Conservation (phyloP, 2,888 invertebrate species). For the Eristalis arbustorum region DNA sequence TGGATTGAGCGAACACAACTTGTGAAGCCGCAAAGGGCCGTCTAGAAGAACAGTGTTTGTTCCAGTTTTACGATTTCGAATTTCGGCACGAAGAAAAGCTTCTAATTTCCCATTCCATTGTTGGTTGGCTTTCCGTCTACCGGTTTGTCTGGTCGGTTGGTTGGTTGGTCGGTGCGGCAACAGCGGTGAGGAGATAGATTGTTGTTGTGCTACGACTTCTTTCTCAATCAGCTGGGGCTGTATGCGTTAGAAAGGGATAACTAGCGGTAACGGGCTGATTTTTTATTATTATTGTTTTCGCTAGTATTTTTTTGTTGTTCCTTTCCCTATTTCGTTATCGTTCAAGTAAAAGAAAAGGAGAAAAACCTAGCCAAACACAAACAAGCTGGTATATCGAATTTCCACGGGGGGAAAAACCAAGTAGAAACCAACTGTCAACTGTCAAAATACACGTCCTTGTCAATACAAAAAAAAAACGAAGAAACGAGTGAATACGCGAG, state of each 20-base stretch:
- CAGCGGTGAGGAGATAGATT: not conserved
- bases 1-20: not conserved
- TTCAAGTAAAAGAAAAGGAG: not conserved
- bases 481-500: not conserved
- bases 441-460: slow-evolving; percentile 56
- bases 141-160: slow-evolving; percentile 17
- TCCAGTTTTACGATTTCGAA: slow-evolving; percentile 23
- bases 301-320: slow-evolving; percentile 9
- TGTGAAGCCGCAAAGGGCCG: not conserved
- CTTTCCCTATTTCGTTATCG: not conserved
- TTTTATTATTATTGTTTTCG: slow-evolving; percentile 61
- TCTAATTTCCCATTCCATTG: not conserved
- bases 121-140: not conserved
- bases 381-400: slow-evolving; percentile 59
- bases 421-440: slow-evolving; percentile 42
- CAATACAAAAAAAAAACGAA: slow-evolving; percentile 1
- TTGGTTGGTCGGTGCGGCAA: not conserved
- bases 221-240: slow-evolving; percentile 48
- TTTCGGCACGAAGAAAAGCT: not conserved
- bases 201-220: slow-evolving; percentile 6
- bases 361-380: slow-evolving; percentile 17
- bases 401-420: slow-evolving; percentile 32
- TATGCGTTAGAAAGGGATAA: slow-evolving; percentile 50
- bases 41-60: not conserved
- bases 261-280: not conserved